These are phyloP conservation scores for Micrasema minimum DNA, from an alignment of 1,140 invertebrate species.

Conservation along the genomic window DNA sequence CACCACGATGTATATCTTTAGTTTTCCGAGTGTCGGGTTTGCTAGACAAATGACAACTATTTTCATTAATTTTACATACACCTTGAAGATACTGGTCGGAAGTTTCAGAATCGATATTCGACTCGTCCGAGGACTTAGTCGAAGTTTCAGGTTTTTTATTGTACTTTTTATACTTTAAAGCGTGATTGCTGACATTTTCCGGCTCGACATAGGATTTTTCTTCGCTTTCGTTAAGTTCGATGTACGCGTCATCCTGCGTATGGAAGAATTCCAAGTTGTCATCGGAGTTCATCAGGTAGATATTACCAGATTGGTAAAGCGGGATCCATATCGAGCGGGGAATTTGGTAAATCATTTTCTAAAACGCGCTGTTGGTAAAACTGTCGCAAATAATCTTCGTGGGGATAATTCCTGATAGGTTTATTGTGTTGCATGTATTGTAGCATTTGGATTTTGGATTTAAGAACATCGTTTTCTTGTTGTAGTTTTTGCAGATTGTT, in stretches of 20 bases:
- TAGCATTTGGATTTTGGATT: conserved; percentile 46
- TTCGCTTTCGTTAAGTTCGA: conserved; percentile 35
- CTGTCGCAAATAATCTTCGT: conserved; percentile 5
- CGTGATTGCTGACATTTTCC: conserved; percentile 17
- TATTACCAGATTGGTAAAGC: too few species aligned
- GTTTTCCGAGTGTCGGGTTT: too few species aligned
- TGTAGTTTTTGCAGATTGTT: conserved; percentile 64
- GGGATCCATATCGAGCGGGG: too few species aligned
- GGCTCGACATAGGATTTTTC: conserved; percentile 13
- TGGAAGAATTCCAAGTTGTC: too few species aligned
- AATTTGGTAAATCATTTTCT: conserved; percentile 12
- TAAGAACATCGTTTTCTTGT: conserved; percentile 63
- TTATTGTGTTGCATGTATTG: conserved; percentile 29
- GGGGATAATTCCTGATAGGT: conserved; percentile 8
- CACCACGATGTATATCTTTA: too few species aligned
- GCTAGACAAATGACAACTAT: too few species aligned
- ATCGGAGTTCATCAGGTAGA: too few species aligned
- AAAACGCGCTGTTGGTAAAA: conserved; percentile 23
- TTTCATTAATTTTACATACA: too few species aligned
- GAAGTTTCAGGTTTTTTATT: not conserved
- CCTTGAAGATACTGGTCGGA: too few species aligned
- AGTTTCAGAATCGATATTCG: too few species aligned
- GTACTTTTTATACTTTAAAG: not conserved
- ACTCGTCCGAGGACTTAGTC: too few species aligned
- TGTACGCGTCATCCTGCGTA: not conserved